phyloP scores from a whole-genome alignment of 2,113 vertebrate genomes.

The Otus sunia region DNA sequence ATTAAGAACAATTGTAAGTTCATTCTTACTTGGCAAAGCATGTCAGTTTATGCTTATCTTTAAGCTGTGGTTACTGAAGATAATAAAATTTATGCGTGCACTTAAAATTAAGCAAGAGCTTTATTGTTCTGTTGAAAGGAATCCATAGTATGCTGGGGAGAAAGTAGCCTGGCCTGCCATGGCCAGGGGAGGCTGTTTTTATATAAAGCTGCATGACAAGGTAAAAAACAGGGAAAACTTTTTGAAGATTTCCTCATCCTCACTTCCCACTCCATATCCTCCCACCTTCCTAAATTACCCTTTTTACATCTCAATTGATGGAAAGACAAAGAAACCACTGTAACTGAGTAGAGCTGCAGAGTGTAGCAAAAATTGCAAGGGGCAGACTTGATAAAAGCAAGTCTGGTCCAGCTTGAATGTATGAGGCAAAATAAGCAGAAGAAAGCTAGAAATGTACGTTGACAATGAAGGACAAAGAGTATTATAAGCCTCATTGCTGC shows the following conservation, averaged over 20 bases:
- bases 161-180: neutral
- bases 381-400: constrained; percentile 41
- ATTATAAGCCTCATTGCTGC: neutral
- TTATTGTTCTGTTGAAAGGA: constrained; percentile 16
- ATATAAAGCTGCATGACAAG: constrained; percentile 41
- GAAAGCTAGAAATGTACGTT: constrained; percentile 37
- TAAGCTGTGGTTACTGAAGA: neutral
- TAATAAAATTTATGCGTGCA: neutral
- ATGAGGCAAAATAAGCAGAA: constrained; percentile 46
- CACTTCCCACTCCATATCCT: constrained; percentile 63
- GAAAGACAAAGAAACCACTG: constrained; percentile 58
- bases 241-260: constrained; percentile 47
- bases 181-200: neutral
- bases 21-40: neutral
- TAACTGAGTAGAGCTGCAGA: constrained; percentile 2
- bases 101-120: constrained; percentile 9
- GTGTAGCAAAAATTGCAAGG: constrained; percentile 38
- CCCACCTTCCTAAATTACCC: constrained; percentile 64
- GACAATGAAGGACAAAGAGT: constrained; percentile 20
- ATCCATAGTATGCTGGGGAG: neutral
- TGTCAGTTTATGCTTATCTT: neutral
- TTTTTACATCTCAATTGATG: constrained; percentile 61
- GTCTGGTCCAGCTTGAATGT: constrained; percentile 36
- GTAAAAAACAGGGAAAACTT: constrained; percentile 33
- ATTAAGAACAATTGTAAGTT: neutral